These are phyloP conservation scores for Stenolophus ochropezus DNA, from an alignment of 2,888 invertebrate genomes.

Conservation along the genomic window DNA sequence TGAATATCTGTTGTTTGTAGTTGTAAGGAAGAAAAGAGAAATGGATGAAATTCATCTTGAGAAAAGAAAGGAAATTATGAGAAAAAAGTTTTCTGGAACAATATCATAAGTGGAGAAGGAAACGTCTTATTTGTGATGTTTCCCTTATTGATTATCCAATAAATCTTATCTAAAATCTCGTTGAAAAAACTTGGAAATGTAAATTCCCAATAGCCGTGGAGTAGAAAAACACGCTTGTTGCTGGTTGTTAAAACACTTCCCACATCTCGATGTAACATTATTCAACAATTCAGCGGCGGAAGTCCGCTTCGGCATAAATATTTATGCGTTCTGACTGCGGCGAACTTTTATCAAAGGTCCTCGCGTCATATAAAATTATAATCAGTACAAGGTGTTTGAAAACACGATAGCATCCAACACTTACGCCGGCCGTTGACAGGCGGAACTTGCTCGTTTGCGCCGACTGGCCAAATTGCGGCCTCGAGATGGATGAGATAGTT, in stretches of 20 bases:
- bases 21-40: too few relatives aligned
- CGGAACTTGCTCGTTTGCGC: slow-evolving; percentile 31
- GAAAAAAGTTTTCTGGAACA: background rate
- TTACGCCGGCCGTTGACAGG: slow-evolving; percentile 22
- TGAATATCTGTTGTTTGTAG: too few relatives aligned
- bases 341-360: slow-evolving; percentile 38
- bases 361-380: slow-evolving; percentile 43
- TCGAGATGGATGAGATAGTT: slow-evolving; percentile 15
- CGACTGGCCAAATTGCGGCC: background rate
- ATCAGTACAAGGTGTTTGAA: slow-evolving; percentile 44
- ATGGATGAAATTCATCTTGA: too few relatives aligned
- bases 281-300: slow-evolving; percentile 42
- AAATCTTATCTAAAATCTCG: background rate
- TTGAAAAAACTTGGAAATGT: background rate
- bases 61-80: background rate
- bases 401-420: slow-evolving; percentile 41
- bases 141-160: background rate
- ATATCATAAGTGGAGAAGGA: background rate
- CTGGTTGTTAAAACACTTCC: slow-evolving; percentile 18
- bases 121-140: background rate
- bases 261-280: slow-evolving; percentile 47
- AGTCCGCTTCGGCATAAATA: slow-evolving; percentile 36
- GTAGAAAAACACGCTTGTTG: slow-evolving; percentile 21
- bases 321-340: slow-evolving; percentile 9
- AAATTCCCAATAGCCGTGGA: background rate